Conservation (phyloP, 2,113 vertebrate genomes). For the Tinamus guttatus region DNA sequence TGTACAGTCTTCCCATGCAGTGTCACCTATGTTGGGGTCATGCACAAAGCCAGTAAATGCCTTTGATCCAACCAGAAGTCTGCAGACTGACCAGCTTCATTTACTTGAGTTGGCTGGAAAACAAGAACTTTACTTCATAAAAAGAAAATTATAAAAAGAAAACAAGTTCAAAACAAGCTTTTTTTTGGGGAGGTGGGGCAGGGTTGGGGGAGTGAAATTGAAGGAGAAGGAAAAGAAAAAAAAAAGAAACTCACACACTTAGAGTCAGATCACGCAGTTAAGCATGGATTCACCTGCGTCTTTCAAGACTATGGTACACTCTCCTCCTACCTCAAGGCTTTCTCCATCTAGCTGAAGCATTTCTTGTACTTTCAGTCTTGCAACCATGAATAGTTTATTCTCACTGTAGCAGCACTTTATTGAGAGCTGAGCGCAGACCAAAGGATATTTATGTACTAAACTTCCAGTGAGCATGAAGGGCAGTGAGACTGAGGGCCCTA, state of each 20-base stretch:
- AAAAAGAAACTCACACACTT: not conserved
- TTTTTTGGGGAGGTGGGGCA: not conserved
- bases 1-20: not conserved
- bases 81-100: not conserved
- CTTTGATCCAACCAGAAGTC: not conserved
- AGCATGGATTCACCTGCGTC: not conserved
- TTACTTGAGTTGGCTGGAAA: not conserved
- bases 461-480: not conserved
- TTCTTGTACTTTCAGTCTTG: not conserved
- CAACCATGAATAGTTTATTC: not conserved
- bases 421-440: not conserved
- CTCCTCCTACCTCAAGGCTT: not conserved
- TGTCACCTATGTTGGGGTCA: not conserved
- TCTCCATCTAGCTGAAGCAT: not conserved
- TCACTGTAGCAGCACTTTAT: not conserved
- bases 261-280: not conserved
- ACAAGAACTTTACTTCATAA: not conserved
- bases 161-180: not conserved
- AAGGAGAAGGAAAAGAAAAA: not conserved
- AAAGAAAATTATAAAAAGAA: not conserved
- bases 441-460: not conserved
- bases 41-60: not conserved
- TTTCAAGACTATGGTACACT: not conserved
- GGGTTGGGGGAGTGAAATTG: too few species aligned
- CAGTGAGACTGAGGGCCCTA: not conserved